These are phyloP conservation scores for Plagiodera versicolora DNA, from an alignment of 2,888 invertebrate genomes.

Conservation along the genomic window DNA sequence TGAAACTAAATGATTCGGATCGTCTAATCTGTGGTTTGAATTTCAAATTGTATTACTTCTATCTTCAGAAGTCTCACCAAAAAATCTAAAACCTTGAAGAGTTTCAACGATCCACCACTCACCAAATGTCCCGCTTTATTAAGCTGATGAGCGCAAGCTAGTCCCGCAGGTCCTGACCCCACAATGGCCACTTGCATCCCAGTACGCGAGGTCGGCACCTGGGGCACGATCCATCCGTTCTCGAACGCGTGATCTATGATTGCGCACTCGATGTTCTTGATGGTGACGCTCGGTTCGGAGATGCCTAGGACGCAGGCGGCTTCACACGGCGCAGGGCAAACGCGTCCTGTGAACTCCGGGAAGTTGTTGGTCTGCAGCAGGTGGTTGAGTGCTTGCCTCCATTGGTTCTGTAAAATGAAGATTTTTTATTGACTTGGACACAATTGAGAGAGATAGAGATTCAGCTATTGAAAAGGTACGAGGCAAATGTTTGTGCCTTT, in stretches of 20 bases:
- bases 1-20: no score
- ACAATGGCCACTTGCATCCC: conserved; percentile 62
- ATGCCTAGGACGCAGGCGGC: conserved; percentile 91
- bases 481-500: no score
- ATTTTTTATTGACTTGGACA: background rate
- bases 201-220: conserved; percentile 43
- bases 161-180: conserved; percentile 92
- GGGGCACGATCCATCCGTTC: conserved; percentile 73
- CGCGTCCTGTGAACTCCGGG: conserved; percentile 72
- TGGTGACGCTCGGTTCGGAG: conserved; percentile 95
- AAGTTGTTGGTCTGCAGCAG: conserved; percentile 98
- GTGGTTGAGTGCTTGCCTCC: conserved; percentile 91
- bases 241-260: conserved; percentile 99
- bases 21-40: no score
- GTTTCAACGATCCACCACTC: background rate
- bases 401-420: conserved; percentile 67
- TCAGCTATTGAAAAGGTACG: no score
- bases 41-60: no score
- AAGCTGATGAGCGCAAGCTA: conserved; percentile 95
- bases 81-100: no score
- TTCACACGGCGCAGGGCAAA: conserved; percentile 97
- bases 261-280: conserved; percentile 98
- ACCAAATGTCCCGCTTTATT: conserved; percentile 95
- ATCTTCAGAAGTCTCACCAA: no score
- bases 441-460: no score